Base-by-base conservation (phyloP, 2,113 vertebrate genomes). In the Nestor notabilis region DNA sequence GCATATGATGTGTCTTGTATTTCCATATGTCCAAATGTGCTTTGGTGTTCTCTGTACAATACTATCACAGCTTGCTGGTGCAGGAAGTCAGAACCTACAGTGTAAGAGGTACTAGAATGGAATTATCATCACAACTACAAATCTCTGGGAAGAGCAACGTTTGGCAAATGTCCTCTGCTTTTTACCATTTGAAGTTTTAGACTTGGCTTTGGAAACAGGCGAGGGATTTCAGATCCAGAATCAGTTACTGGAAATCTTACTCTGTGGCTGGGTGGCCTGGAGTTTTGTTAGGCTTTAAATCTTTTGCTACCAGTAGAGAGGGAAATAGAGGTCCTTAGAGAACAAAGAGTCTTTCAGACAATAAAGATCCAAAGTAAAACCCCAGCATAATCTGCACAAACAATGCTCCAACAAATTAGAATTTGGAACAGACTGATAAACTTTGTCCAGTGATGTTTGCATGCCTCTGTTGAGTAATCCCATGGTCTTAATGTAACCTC, bases 361-460 rank as follows among this genome's bases (percentile, higher is more conserved):
- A 97, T 90, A 85, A 94, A 86, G 85, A 91, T 94, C 44, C 65
- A 39, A 96, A 97, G 56, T 53, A 90, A 96, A 96, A 95, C 74
- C 85, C 89, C 75, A 89, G 72, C 75, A 68, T 96, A 93, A 97
- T 96, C 90, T 93, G 83, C 92, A 95, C 93, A 93, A 97, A 93
- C 92, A 96, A 89, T 90, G 69, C 83, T 95, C 85, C 77, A 84
- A 91, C 95, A 96, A 97, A 96, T 92, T 63, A 93, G 95, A 95
- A 95, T 97, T 94, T 97, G 97, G 93, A 97, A 97, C 83, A 87
- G 90, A 66, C 79, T 46, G 94, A 94, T 93, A 96, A 96, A 94
- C 91, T 93, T 94, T 85, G 75, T 94, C 78, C 93, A 92, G 87
- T 2, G 1, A 77, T 92, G 84, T 87, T 77, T 87, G 83, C 64